These are phyloP conservation scores for Lasioglossum malachurum DNA, from an alignment of 2,888 invertebrate genomes.

Conservation along the genomic window DNA sequence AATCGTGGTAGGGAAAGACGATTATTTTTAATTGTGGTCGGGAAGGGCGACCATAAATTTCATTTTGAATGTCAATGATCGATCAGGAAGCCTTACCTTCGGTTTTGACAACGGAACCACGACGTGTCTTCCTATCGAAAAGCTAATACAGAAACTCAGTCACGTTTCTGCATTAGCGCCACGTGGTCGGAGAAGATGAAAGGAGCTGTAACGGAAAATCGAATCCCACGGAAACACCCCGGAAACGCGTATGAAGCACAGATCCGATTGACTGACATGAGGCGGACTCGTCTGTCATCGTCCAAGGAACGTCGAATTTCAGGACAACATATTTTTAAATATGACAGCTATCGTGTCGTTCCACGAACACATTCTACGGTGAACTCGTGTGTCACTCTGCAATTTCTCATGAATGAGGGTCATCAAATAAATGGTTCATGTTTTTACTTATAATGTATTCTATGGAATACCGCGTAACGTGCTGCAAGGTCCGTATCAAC, in stretches of 20 bases:
- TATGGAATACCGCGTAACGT: background rate
- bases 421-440: background rate
- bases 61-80: background rate
- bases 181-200: constrained; percentile 63
- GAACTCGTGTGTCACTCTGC: background rate
- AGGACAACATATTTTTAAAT: background rate
- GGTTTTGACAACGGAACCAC: constrained; percentile 31
- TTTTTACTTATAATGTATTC: background rate
- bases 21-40: background rate
- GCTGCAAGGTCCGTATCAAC: background rate
- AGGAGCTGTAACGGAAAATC: constrained; percentile 58
- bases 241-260: constrained; percentile 49
- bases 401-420: background rate
- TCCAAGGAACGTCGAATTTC: constrained; percentile 22
- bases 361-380: background rate
- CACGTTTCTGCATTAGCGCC: constrained; percentile 57
- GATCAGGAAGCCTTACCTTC: constrained; percentile 22
- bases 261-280: constrained; percentile 38
- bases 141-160: constrained; percentile 53
- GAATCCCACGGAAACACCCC: constrained; percentile 65
- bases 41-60: background rate
- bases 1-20: background rate
- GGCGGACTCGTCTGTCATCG: constrained; percentile 30
- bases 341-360: background rate
- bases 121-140: constrained; percentile 59